Base-by-base conservation (phyloP, 1,140 invertebrate genomes). In the Euschistus heros region DNA sequence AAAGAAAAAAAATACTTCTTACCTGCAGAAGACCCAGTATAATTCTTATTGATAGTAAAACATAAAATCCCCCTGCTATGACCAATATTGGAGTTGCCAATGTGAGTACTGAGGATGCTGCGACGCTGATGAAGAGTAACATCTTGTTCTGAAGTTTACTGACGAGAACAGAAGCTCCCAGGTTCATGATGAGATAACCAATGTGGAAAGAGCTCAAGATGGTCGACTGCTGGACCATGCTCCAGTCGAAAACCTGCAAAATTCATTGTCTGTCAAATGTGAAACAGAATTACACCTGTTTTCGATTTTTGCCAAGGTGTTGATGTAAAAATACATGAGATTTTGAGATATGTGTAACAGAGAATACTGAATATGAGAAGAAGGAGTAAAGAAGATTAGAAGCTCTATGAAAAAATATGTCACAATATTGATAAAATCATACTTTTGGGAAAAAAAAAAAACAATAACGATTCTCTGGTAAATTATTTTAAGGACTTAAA, bases 211-310 rank as follows among this genome's bases (percentile, higher is more conserved):
- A 27, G 24, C 63, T 64, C 13, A 55, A 8, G 15, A 55, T 27
- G 17, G 37, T 17, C 7, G 46, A 46, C 27, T 57, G 44, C 24
- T 64, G 14, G 15, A 22, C 24, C 18, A 50, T 22, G 14, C 47
- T 50, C 63, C 63, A 64, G 20, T 64, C 63, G 30, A 64, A 64
- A 14, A 57, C 33, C 63, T 64, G 52, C n/a, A 37, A 37, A 37
- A 13, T 10, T 37, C 3, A n/a, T n/a, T n/a, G n/a, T n/a, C n/a
- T n/a, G n/a, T n/a, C n/a, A n/a, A n/a, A n/a, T n/a, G n/a, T n/a
- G n/a, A n/a, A n/a, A n/a, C n/a, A n/a, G n/a, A n/a, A n/a, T n/a
- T n/a, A n/a, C n/a, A n/a, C n/a, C n/a, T n/a, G n/a, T n/a, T n/a
- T n/a, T n/a, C n/a, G n/a, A n/a, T n/a, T n/a, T n/a, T n/a, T n/a